Percentiles rank a stretch among this genome's conserved stretches.
These are phyloP conservation scores for Alouatta palliata DNA, from an alignment of 2,113 vertebrate genomes.

Conservation along the genomic window DNA sequence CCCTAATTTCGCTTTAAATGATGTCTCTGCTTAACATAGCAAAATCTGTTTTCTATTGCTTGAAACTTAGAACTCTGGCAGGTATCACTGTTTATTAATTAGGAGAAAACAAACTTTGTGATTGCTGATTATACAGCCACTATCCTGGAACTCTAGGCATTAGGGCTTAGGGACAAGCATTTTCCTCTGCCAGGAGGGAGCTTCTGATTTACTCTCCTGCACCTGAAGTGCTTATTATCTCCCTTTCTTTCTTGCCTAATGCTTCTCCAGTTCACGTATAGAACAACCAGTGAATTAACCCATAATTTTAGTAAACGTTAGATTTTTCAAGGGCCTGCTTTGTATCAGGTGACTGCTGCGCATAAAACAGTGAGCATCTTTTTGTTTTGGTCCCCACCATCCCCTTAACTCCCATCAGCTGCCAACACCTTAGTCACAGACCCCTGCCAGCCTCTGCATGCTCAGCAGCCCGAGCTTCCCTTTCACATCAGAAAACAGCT, in stretches of 20 bases:
- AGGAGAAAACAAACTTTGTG: background rate
- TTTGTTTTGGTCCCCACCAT: background rate
- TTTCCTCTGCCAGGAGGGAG: background rate
- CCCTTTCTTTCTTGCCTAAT: background rate
- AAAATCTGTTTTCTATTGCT: constrained; percentile 6
- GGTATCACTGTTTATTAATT: background rate
- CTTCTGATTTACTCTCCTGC: background rate
- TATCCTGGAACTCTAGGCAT: background rate
- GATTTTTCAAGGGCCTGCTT: background rate
- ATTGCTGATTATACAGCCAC: background rate
- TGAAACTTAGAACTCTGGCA: background rate
- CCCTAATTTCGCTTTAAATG: background rate
- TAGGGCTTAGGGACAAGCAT: background rate
- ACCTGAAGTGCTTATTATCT: background rate
- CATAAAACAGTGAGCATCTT: background rate
- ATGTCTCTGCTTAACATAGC: background rate
- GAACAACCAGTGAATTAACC: background rate
- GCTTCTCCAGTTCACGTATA: background rate
- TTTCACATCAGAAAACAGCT: constrained; percentile 2
- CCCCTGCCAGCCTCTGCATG: background rate
- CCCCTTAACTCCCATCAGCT: background rate
- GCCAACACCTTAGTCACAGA: background rate
- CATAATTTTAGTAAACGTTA: background rate
- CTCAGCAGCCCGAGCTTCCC: background rate
- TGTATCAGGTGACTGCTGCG: background rate